Percentiles rank a stretch among this genome's conserved stretches.
Evolutionary conservation across 30 jellyfish, hydroid and myxozoan species (phyloP).

Genomic region (Clytia hemisphaerica): DNA sequence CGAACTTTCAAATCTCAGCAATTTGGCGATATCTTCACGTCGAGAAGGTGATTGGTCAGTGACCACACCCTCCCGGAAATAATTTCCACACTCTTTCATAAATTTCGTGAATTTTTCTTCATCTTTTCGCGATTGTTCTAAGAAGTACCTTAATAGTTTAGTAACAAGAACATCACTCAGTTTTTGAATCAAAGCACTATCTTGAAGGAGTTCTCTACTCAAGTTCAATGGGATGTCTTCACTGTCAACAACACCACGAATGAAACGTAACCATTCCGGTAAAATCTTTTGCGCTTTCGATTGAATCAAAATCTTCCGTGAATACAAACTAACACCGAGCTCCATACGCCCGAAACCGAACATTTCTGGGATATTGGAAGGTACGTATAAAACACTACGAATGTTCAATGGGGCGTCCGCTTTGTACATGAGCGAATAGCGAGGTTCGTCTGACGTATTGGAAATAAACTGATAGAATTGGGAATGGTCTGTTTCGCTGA

Average conservation of each 20-base stretch:
- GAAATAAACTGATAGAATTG: constrained; percentile 91
- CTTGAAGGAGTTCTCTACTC: constrained; percentile 94
- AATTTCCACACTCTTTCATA: constrained; percentile 81
- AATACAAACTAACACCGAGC: constrained; percentile 75
- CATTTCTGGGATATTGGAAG: constrained; percentile 78
- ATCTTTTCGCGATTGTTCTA: constrained; percentile 80
- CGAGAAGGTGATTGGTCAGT: constrained; percentile 69
- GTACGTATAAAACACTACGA: constrained; percentile 81
- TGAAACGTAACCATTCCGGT: constrained; percentile 89
- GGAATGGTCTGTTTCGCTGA: constrained; percentile 68
- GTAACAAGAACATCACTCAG: constrained; percentile 58
- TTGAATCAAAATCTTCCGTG: constrained; percentile 84
- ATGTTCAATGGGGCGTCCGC: constrained; percentile 96
- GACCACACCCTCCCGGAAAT: constrained; percentile 88
- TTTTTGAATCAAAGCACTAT: constrained; percentile 77
- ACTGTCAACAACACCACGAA: constrained; percentile 96
- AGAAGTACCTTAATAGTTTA: constrained; percentile 53
- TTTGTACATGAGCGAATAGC: constrained; percentile 76
- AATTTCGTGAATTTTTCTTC: constrained; percentile 79
- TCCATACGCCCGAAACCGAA: constrained; percentile 90
- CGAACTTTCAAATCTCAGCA: constrained; percentile 83
- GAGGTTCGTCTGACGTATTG: constrained; percentile 91
- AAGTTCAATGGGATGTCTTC: constrained; percentile 92
- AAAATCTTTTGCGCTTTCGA: constrained; percentile 80
- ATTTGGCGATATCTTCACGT: constrained; percentile 73